These are phyloP conservation scores for Argyra leucocephala DNA, from an alignment of 2,888 invertebrate species.

Conservation along the genomic window DNA sequence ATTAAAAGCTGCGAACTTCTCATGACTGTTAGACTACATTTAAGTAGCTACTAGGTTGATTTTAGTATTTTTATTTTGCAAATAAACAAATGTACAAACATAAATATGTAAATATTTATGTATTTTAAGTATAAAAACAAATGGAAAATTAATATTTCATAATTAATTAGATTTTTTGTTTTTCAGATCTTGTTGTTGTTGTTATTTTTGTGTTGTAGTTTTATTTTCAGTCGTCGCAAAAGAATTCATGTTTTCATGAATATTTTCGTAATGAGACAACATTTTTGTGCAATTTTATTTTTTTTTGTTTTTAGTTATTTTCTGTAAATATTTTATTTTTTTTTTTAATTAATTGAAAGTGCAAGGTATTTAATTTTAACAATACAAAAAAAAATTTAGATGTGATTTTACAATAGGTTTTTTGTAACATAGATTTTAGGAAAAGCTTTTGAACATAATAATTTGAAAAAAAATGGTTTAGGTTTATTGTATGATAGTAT, in stretches of 20 bases:
- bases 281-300: not conserved
- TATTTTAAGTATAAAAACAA: not conserved
- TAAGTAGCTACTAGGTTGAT: not conserved
- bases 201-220: not conserved
- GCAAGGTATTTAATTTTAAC: too few relatives aligned
- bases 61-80: not conserved
- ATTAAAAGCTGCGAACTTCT: not conserved
- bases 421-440: too few relatives aligned
- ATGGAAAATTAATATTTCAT: not conserved
- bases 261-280: conserved; percentile 1
- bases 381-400: too few relatives aligned
- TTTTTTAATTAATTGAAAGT: too few relatives aligned
- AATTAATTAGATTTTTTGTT: not conserved
- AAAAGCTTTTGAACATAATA: too few relatives aligned
- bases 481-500: too few relatives aligned
- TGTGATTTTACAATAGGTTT: too few relatives aligned
- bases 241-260: not conserved
- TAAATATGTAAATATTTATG: too few relatives aligned
- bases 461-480: too few relatives aligned
- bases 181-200: not conserved
- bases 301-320: not conserved
- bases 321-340: too few relatives aligned
- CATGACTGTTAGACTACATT: not conserved
- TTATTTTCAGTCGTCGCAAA: not conserved
- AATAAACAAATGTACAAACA: too few relatives aligned